Percentiles rank a stretch among this genome's conserved stretches.
Evolutionary conservation across 2,888 invertebrate species (phyloP).

Genomic region (Machimus atricapillus): DNA sequence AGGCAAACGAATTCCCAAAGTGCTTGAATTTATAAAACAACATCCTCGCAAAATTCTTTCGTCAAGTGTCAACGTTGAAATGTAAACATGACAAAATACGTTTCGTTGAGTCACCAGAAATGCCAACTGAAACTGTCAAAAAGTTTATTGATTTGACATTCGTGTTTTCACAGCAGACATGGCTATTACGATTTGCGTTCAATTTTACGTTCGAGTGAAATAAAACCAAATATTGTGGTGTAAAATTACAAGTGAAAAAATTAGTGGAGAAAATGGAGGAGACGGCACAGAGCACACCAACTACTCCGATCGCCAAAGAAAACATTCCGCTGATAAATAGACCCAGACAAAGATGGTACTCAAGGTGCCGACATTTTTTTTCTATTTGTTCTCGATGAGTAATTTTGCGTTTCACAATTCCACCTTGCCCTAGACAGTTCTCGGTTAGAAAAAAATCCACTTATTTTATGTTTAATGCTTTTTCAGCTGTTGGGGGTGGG

Average conservation of each 20-base stretch:
- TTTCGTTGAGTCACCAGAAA: not conserved
- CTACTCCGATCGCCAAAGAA: slow-evolving; percentile 68
- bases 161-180: not conserved
- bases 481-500: slow-evolving; percentile 78
- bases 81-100: not conserved
- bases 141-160: slow-evolving; percentile 37
- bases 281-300: slow-evolving; percentile 63
- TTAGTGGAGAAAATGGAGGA: slow-evolving; percentile 57
- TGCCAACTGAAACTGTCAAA: slow-evolving; percentile 11
- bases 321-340: slow-evolving; percentile 75
- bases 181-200: not conserved
- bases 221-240: not conserved
- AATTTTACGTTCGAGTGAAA: slow-evolving; percentile 21
- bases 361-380: slow-evolving; percentile 63
- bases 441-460: not conserved
- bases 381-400: slow-evolving; percentile 36
- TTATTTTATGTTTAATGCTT: not conserved
- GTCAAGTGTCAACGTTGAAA: not conserved
- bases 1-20: not conserved
- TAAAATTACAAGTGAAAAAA: not conserved
- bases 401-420: not conserved
- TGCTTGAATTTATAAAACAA: not conserved
- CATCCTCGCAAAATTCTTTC: not conserved
- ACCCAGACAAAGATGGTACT: slow-evolving; percentile 67
- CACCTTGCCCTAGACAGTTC: not conserved